phyloP scores from a whole-genome alignment of 2,797 vertebrate species.

The Kryptolebias ocellatus region DNA sequence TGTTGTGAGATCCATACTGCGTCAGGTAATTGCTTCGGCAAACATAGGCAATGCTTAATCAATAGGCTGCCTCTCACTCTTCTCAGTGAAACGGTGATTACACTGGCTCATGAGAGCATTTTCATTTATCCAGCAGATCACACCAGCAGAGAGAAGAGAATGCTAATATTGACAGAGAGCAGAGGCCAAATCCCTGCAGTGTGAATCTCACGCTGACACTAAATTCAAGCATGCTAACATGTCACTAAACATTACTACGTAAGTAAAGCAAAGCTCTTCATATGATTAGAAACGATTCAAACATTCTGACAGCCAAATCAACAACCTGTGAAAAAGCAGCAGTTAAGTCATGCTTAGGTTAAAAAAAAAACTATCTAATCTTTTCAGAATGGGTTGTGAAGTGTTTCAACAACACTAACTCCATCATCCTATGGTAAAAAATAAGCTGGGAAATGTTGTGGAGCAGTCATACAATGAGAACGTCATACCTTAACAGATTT shows the following conservation, averaged over 20 bases:
- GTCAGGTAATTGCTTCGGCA: slow-evolving; percentile 63
- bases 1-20: slow-evolving; percentile 41
- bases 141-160: slow-evolving; percentile 41
- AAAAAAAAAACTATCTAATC: background rate
- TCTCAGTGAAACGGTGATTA: slow-evolving; percentile 47
- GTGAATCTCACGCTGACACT: slow-evolving; percentile 47
- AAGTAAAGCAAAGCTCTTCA: slow-evolving; percentile 4
- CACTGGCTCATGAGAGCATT: slow-evolving; percentile 49
- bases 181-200: slow-evolving; percentile 35
- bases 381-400: too few species aligned
- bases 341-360: background rate
- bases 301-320: background rate
- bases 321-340: background rate
- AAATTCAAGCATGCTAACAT: slow-evolving; percentile 31
- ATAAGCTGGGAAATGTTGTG: too few species aligned
- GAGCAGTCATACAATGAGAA: too few species aligned
- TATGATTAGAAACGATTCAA: slow-evolving; percentile 9
- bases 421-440: too few species aligned
- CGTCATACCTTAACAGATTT: too few species aligned
- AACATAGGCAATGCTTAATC: slow-evolving; percentile 62
- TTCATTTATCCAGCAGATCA: slow-evolving; percentile 49
- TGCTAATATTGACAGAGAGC: slow-evolving; percentile 58
- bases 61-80: slow-evolving; percentile 56
- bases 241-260: slow-evolving; percentile 21
- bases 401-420: too few species aligned